Evolutionary conservation across 2,797 vertebrate genomes (phyloP).

Genomic region (Macroramphosus scolopax): DNA sequence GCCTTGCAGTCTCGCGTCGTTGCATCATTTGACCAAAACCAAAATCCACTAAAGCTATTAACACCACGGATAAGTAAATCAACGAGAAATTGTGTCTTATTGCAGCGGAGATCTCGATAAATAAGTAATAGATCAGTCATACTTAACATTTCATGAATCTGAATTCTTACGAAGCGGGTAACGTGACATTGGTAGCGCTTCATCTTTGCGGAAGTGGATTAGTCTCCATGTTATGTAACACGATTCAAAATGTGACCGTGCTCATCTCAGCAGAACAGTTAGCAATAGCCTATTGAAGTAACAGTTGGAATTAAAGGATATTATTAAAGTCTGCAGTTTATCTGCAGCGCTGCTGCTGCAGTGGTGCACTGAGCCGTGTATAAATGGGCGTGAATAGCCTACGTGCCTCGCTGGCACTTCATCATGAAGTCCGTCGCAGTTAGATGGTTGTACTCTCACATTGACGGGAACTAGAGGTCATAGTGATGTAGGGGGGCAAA

Average conservation of each 20-base stretch:
- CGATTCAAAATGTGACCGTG: not conserved
- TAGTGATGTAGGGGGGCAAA: not conserved
- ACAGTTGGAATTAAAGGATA: too few species aligned
- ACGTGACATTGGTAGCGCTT: slow-evolving; percentile 56
- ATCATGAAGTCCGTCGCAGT: slow-evolving; percentile 47
- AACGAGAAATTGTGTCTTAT: too few species aligned
- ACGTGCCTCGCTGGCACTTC: slow-evolving; percentile 45
- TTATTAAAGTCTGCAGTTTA: too few species aligned
- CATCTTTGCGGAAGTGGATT: slow-evolving; percentile 73
- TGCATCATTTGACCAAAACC: slow-evolving; percentile 20
- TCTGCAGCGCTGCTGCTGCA: too few species aligned
- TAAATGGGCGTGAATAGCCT: slow-evolving; percentile 31
- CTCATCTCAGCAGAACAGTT: not conserved
- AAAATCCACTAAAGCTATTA: too few species aligned
- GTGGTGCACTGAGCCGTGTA: not conserved
- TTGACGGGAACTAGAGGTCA: not conserved
- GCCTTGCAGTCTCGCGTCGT: slow-evolving; percentile 26
- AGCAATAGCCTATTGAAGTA: too few species aligned
- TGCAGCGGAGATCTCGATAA: too few species aligned
- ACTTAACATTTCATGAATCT: too few species aligned
- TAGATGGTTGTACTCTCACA: not conserved
- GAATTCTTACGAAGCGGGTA: not conserved
- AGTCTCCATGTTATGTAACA: slow-evolving; percentile 60
- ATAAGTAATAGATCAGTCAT: too few species aligned
- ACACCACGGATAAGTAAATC: too few species aligned